phyloP scores from a whole-genome alignment of 2,888 invertebrate species.

The Melinopterus prodromus region DNA sequence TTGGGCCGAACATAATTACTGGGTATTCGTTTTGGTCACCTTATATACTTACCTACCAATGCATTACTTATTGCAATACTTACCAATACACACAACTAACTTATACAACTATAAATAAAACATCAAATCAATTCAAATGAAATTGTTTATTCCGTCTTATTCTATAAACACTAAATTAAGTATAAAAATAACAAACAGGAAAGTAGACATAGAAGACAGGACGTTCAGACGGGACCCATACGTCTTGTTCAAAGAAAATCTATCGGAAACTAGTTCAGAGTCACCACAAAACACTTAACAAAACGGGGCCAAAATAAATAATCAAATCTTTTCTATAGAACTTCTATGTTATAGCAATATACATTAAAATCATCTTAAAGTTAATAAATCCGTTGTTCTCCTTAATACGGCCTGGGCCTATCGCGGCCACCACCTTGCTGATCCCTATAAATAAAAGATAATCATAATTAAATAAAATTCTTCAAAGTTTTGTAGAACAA shows the following conservation, averaged over 20 bases:
- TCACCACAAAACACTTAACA: background rate
- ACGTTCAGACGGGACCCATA: background rate
- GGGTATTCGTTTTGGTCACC: too few species aligned
- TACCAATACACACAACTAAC: background rate
- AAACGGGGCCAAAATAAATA: background rate
- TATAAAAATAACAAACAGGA: conserved; percentile 4
- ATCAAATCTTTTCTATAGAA: background rate
- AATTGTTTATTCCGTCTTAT: background rate
- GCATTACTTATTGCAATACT: too few species aligned
- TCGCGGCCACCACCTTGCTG: conserved; percentile 57
- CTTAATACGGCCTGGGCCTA: conserved; percentile 56
- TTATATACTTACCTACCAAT: too few species aligned
- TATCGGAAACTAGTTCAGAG: background rate
- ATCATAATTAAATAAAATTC: background rate
- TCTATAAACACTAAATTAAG: background rate
- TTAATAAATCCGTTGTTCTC: background rate
- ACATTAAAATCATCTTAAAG: background rate
- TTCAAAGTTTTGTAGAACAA: conserved; percentile 6
- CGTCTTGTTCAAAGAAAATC: background rate
- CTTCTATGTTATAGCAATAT: background rate
- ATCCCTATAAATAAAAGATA: conserved; percentile 47
- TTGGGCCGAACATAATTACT: too few species aligned
- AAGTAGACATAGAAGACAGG: background rate
- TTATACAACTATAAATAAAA: background rate
- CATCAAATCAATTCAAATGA: background rate